Evolutionary conservation across 64 coral and sea anemone genomes (phyloP).

Genomic region (Orbicella faveolata): DNA sequence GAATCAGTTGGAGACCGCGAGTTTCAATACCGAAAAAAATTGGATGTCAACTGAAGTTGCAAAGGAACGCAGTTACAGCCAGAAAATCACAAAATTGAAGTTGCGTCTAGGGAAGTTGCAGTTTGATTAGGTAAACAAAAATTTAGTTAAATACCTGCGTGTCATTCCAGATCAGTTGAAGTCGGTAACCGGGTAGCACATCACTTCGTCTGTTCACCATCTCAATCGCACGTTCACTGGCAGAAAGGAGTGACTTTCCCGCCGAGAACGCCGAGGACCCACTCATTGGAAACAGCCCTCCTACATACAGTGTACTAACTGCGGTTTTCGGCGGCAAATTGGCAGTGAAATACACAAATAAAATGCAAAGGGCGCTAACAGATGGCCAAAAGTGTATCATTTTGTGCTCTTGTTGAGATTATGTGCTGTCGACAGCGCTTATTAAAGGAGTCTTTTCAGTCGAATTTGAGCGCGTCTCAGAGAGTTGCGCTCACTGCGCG

Average conservation of each 20-base stretch:
- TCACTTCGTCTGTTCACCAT: slow-evolving; percentile 64
- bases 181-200: slow-evolving; percentile 54
- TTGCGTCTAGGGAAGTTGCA: background rate
- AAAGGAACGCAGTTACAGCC: background rate
- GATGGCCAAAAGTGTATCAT: slow-evolving; percentile 4
- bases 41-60: background rate
- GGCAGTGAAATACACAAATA: background rate
- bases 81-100: background rate
- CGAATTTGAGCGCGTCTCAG: background rate
- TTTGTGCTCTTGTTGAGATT: background rate
- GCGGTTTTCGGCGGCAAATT: background rate
- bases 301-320: slow-evolving; percentile 35
- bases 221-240: slow-evolving; percentile 55
- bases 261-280: slow-evolving; percentile 3
- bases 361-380: background rate
- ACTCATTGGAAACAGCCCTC: slow-evolving; percentile 62
- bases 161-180: slow-evolving; percentile 58
- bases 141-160: slow-evolving; percentile 62
- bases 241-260: slow-evolving; percentile 18
- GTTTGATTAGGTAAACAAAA: background rate
- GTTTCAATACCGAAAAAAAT: background rate
- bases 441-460: background rate
- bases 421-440: background rate
- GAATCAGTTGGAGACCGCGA: background rate
- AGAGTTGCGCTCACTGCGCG: background rate